Evolutionary conservation across 2,888 invertebrate species (phyloP).

Genomic region (Aphodius granarius): DNA sequence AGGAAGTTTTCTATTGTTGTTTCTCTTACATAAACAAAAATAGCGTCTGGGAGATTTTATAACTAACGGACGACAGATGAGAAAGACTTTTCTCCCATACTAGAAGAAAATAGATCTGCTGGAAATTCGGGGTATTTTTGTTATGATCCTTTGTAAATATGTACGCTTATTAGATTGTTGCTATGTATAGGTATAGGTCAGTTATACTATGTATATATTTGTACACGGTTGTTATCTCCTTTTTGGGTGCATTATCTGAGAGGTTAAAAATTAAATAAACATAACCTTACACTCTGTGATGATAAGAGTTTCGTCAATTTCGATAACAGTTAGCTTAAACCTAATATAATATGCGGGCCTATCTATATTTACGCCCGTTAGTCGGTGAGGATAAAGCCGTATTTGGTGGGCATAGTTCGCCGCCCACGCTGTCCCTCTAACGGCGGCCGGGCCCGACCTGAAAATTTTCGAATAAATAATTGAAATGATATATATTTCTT

Average conservation of each 20-base stretch:
- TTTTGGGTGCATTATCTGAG: not conserved
- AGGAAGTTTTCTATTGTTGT: too few species aligned
- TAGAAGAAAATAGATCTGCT: too few species aligned
- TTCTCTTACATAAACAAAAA: too few species aligned
- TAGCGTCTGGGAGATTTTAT: too few species aligned
- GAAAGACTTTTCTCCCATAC: too few species aligned
- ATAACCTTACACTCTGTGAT: not conserved
- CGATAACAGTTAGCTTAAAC: not conserved
- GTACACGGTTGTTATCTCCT: not conserved
- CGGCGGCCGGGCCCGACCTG: not conserved
- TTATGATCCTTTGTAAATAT: too few species aligned
- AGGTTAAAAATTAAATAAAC: not conserved
- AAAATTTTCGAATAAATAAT: not conserved
- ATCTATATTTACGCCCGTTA: not conserved
- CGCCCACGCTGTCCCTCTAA: not conserved
- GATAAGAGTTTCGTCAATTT: not conserved
- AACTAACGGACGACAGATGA: too few species aligned
- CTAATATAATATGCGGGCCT: not conserved
- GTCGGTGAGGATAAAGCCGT: not conserved
- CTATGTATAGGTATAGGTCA: not conserved
- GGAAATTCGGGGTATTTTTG: too few species aligned
- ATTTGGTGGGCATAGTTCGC: not conserved
- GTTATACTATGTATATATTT: not conserved
- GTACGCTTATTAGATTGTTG: too few species aligned
- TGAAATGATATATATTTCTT: not conserved